Evolutionary conservation across 2,113 vertebrate genomes (phyloP), one percentile per base, ranked within the genome.

Genomic region (Guaruba guarouba): DNA sequence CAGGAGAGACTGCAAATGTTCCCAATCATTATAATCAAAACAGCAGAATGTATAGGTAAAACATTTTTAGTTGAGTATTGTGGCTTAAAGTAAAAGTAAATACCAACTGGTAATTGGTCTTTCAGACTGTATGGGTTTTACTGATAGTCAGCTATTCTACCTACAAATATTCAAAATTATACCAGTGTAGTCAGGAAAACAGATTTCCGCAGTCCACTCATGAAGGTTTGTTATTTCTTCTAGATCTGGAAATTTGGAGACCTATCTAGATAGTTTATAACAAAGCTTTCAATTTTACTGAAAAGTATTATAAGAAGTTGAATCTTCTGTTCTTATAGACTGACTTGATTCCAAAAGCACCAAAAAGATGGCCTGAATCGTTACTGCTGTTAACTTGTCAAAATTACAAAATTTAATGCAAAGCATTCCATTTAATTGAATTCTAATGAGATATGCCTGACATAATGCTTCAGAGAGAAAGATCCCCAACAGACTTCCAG

Each of bases 1-100:
- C 77, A 96, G 68, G 92, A 87, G 68, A 95, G 70, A 86, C 61
- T 69, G 61, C 39, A 96, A 95, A 87, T 92, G 54, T 95, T 94
- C 71, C 68, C 20, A 83, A 17, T 52, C 46, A 80, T 51, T 69
- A 81, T 29, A 86, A 78, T 67, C 63, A 90, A 91, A 97, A 80
- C 79, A 96, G 68, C 61, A 92, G 84, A 95, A 96, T 77, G 67
- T 71, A 90, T 24, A 94, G 61, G 86, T 67, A 35, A 90, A 91
- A 93, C n/a, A 52, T 41, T 44, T 28, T 28, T 27, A 63, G 29
- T 15, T 43, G 48, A 75, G 29, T 29, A 59, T 27, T 27, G 25
- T n/a, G 25, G 23, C 31, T 88, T 73, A 76, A 91, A 93, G 79
- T 15, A 94, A 35, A 76, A 79, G 25, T 73, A 93, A 91, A 93